Evolutionary conservation across 2,888 invertebrate genomes (phyloP).

Genomic region (Mimachlamys varia): DNA sequence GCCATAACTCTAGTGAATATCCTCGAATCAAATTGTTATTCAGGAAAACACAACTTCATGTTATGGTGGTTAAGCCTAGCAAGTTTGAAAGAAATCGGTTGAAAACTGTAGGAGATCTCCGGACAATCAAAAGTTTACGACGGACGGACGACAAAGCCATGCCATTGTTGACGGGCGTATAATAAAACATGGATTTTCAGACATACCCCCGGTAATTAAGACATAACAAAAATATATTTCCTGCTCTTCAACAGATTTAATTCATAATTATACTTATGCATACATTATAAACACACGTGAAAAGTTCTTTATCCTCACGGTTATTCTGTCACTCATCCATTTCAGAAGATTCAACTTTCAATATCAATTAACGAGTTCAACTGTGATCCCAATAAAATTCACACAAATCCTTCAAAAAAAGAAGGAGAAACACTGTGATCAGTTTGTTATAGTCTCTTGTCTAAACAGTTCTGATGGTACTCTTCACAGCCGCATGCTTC

Average conservation of each 20-base stretch:
- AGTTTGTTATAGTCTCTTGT: background rate
- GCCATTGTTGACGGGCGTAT: too few relatives aligned
- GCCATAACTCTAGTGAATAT: too few relatives aligned
- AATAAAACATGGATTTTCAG: too few relatives aligned
- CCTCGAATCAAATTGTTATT: too few relatives aligned
- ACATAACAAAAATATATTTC: background rate
- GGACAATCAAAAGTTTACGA: too few relatives aligned
- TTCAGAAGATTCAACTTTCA: conserved; percentile 25
- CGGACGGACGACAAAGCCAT: too few relatives aligned
- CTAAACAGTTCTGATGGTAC: background rate
- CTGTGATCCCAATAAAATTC: conserved; percentile 2
- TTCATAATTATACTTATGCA: conserved; percentile 4
- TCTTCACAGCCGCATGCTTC: background rate
- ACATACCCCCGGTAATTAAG: too few relatives aligned
- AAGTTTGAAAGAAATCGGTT: too few relatives aligned
- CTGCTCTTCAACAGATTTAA: conserved; percentile 20
- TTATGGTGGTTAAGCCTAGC: too few relatives aligned
- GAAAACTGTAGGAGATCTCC: too few relatives aligned
- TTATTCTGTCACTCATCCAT: conserved; percentile 28
- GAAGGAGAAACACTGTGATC: background rate
- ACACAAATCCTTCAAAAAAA: background rate
- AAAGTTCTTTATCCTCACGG: background rate
- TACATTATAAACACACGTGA: background rate
- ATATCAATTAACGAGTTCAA: background rate
- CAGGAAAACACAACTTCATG: too few relatives aligned